A percentile compares a stretch with the other conserved stretches of the same genome.
phyloP scores from a whole-genome alignment of 2,888 invertebrate genomes.

The Tetropium fuscum region DNA sequence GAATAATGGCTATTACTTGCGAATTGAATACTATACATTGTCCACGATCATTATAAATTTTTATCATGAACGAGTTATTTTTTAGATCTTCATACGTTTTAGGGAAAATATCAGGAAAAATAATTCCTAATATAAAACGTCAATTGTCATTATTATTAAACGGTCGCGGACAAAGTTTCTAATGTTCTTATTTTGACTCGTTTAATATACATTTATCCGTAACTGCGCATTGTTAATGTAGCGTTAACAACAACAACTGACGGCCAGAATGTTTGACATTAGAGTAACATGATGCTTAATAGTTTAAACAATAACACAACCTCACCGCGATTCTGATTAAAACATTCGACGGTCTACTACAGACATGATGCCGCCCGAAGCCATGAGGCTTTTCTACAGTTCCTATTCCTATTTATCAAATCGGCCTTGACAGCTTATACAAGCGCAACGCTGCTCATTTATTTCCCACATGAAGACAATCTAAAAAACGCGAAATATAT shows the following conservation, averaged over 20 bases:
- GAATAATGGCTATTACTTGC: no score
- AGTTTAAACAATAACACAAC: constrained; percentile 17
- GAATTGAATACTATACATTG: no score
- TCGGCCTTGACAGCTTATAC: constrained; percentile 19
- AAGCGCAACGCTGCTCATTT: neutral
- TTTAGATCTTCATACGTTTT: no score
- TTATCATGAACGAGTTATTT: no score
- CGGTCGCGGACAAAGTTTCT: no score
- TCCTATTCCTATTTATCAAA: constrained; percentile 28
- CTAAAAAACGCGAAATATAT: constrained; percentile 3
- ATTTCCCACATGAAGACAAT: constrained; percentile 8
- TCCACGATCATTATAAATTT: no score
- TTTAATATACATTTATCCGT: no score
- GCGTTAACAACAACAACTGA: neutral
- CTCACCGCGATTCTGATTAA: constrained; percentile 21
- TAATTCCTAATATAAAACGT: no score
- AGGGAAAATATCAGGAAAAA: no score
- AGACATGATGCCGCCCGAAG: constrained; percentile 37
- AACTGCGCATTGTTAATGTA: no score
- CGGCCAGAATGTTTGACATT: constrained; percentile 2
- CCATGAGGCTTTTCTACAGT: constrained; percentile 30
- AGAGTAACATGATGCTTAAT: constrained; percentile 3
- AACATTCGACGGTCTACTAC: constrained; percentile 35
- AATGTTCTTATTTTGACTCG: no score
- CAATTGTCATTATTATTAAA: no score